Base-by-base conservation (phyloP, 2,797 vertebrate genomes). In the Eremophila alpestris region DNA sequence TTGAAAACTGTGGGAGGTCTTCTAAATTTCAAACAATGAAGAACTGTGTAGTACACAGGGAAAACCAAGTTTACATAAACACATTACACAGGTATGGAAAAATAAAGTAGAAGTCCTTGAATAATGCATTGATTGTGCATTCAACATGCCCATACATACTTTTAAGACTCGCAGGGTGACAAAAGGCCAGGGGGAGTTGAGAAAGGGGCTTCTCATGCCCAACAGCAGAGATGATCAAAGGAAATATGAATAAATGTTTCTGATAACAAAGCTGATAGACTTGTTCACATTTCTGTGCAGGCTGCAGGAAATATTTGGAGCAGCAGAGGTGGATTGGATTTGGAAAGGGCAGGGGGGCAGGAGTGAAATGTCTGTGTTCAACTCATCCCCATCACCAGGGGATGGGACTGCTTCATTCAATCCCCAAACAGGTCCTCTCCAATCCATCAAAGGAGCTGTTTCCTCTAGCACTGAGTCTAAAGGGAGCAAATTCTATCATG, bases 101-200 rank as follows among this genome's bases (percentile, higher is more conserved):
- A 97, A 73, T 96, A 77, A 93, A 90, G 93, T 91, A 96, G 14
- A 97, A 98, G 98, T 97, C 98, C 97, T 98, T 98, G 97, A 98
- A 98, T 98, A 98, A 99, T 99, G 99, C 99, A 99, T 99, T 99
- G 99, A 98, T 99, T 99, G 99, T 99, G 99, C 99, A 98, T 99
- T 98, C 98, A 98, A 98, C 98, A 98, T 97, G 97, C 98, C 98
- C 98, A 98, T 98, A 97, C 97, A 97, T 97, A 97, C 96, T 98
- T 98, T 97, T 98, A 98, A 98, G 97, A 98, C 98, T 97, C 97
- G 98, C 98, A 98, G 98, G 98, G 98, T 98, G 98, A 98, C 98
- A 94, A 96, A 97, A 94, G 94, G 98, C 98, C 64, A 0, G 93
- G 95, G 96, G 90, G 93, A 95, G 93, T 95, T 95, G 94, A 97